phyloP scores from a whole-genome alignment of 2,797 vertebrate genomes.

The Chromis chromis region DNA sequence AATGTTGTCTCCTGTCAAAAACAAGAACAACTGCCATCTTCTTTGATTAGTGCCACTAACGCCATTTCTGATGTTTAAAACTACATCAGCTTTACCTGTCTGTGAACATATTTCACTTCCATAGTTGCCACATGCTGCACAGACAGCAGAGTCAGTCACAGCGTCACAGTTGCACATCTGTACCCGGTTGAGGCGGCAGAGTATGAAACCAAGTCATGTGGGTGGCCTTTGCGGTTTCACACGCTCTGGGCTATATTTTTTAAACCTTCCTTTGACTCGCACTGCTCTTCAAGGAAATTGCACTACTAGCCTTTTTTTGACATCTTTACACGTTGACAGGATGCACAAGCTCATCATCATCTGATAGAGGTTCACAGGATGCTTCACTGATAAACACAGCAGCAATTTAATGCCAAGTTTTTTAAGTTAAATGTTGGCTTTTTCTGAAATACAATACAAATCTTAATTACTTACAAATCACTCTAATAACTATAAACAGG shows the following conservation, averaged over 20 bases:
- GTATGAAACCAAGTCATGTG: slow-evolving; percentile 41
- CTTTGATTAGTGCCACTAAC: too few relatives aligned
- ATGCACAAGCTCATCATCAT: slow-evolving; percentile 6
- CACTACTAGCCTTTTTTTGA: too few relatives aligned
- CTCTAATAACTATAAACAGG: too few relatives aligned
- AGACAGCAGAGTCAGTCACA: slow-evolving; percentile 18
- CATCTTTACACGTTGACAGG: neutral
- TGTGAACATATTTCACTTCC: neutral
- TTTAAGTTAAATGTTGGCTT: too few relatives aligned
- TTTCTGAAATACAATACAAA: too few relatives aligned
- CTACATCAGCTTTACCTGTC: neutral
- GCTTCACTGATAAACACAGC: neutral
- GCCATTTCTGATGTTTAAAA: neutral
- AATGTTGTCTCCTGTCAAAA: too few relatives aligned
- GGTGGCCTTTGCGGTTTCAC: slow-evolving; percentile 62
- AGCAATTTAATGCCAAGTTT: too few relatives aligned
- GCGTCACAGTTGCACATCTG: slow-evolving; percentile 27
- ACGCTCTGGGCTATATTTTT: slow-evolving; percentile 12
- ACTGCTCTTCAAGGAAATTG: neutral
- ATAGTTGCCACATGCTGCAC: slow-evolving; percentile 30
- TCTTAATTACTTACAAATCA: too few relatives aligned
- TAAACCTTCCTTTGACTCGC: slow-evolving; percentile 19
- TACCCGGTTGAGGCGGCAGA: neutral
- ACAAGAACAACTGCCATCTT: neutral
- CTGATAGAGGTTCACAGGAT: slow-evolving; percentile 10